Percentiles rank a stretch among this genome's conserved stretches.
Evolutionary conservation across 2,797 vertebrate genomes (phyloP).

Genomic region (Coracias cyanogaster): DNA sequence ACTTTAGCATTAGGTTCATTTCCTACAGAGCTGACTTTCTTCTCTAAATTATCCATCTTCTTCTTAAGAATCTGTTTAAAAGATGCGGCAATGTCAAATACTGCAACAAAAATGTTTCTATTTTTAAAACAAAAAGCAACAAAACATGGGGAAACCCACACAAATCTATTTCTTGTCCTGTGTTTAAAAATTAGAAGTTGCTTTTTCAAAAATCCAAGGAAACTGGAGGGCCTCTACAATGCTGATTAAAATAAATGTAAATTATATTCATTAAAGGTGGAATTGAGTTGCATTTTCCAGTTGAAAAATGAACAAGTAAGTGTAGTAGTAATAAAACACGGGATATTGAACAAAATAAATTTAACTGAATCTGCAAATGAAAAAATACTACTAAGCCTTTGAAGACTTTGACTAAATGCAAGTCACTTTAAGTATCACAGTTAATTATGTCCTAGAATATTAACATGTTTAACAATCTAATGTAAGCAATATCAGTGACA

Average conservation of each 20-base stretch:
- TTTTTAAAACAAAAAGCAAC: background rate
- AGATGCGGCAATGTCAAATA: background rate
- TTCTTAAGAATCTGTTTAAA: conserved; percentile 83
- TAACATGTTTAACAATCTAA: background rate
- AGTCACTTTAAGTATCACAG: background rate
- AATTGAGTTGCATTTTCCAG: background rate
- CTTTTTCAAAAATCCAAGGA: background rate
- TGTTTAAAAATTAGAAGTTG: background rate
- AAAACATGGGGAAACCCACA: background rate
- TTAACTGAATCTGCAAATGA: background rate
- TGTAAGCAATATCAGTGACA: background rate
- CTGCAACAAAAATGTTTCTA: background rate
- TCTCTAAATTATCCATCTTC: conserved; percentile 81
- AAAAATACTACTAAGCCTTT: background rate
- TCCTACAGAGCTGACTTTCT: conserved; percentile 72
- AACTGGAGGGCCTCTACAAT: background rate
- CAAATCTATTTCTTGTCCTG: background rate
- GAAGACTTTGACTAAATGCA: background rate
- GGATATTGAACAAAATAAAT: background rate
- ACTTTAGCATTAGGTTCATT: conserved; percentile 73
- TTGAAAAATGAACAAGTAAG: background rate
- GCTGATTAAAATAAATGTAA: background rate
- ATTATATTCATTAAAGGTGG: background rate
- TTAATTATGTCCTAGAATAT: background rate
- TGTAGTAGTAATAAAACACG: background rate